phyloP scores from a whole-genome alignment of 1,140 invertebrate species.

The Limonius californicus region DNA sequence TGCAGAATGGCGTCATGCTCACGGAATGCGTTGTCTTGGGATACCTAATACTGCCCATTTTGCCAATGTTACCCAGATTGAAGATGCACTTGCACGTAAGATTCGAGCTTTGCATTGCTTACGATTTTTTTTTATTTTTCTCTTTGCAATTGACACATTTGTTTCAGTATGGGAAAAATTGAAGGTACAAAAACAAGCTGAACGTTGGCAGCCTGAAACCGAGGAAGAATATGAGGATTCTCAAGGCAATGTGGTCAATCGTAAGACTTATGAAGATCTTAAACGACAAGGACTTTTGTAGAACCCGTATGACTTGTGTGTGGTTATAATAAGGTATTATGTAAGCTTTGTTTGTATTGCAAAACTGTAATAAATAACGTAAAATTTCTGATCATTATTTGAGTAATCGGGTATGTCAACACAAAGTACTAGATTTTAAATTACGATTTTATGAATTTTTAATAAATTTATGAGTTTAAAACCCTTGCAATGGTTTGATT shows the following conservation, averaged over 20 bases:
- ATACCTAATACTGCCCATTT: conserved; percentile 99
- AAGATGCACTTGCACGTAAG: conserved; percentile 91
- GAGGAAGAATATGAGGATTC: conserved; percentile 99
- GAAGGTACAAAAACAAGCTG: conserved; percentile 90
- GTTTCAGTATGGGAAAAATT: conserved; percentile 92
- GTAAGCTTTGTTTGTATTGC: background rate
- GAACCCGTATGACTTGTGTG: too few relatives aligned
- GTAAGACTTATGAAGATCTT: conserved; percentile 97
- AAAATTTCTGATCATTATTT: too few relatives aligned
- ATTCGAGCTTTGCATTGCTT: conserved; percentile 28
- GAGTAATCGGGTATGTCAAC: too few relatives aligned
- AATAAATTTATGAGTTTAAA: too few relatives aligned
- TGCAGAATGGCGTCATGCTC: conserved; percentile 98
- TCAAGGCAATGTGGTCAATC: conserved; percentile 96
- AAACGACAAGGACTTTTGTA: conserved; percentile 80
- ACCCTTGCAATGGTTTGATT: too few relatives aligned
- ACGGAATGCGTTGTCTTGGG: conserved; percentile 97
- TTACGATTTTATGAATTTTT: too few relatives aligned
- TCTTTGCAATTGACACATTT: background rate
- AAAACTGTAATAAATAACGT: background rate
- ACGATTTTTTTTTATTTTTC: background rate
- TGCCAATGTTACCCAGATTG: conserved; percentile 98
- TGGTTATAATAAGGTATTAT: conserved; percentile 63
- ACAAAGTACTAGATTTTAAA: too few relatives aligned
- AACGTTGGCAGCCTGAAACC: conserved; percentile 94